Conservation (phyloP, 2,888 invertebrate species). For the Eulithis prunata region DNA sequence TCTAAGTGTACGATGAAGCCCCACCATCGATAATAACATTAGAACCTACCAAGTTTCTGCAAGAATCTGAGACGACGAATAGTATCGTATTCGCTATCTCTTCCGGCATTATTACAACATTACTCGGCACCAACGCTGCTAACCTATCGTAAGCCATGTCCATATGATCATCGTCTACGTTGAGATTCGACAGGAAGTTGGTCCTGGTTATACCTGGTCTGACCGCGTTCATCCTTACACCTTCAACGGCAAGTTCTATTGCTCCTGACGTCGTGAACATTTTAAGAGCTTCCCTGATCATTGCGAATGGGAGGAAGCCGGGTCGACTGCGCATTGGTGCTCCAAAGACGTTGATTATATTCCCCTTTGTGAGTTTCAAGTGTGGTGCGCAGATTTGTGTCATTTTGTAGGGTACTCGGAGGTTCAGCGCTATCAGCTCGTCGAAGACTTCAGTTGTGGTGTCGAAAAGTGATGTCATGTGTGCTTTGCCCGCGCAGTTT, state of each 20-base stretch:
- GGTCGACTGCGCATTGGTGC: slow-evolving; percentile 57
- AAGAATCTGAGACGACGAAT: slow-evolving; percentile 59
- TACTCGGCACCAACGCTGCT: slow-evolving; percentile 53
- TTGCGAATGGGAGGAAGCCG: slow-evolving; percentile 59
- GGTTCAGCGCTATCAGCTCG: slow-evolving; percentile 59
- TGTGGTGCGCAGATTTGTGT: slow-evolving; percentile 61
- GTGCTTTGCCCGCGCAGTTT: slow-evolving; percentile 63
- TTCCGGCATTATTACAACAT: slow-evolving; percentile 61
- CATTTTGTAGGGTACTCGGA: slow-evolving; percentile 63
- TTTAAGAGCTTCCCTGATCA: slow-evolving; percentile 62
- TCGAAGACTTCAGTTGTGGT: slow-evolving; percentile 60
- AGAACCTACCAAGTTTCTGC: slow-evolving; percentile 60
- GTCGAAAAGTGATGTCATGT: slow-evolving; percentile 61
- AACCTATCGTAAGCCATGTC: slow-evolving; percentile 55
- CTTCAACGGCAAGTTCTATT: slow-evolving; percentile 60
- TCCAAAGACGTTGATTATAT: slow-evolving; percentile 63
- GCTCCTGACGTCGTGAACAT: slow-evolving; percentile 63
- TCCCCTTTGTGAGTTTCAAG: slow-evolving; percentile 60
- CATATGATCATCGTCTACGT: slow-evolving; percentile 56
- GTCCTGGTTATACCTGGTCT: slow-evolving; percentile 65
- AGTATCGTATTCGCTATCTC: slow-evolving; percentile 65
- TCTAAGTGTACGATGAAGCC: slow-evolving; percentile 47
- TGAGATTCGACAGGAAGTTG: slow-evolving; percentile 61
- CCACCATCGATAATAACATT: slow-evolving; percentile 59
- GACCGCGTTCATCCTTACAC: slow-evolving; percentile 67